Evolutionary conservation across 2,113 vertebrate genomes (phyloP), one percentile per base, ranked within the genome.

Genomic region (Ciconia stormi): DNA sequence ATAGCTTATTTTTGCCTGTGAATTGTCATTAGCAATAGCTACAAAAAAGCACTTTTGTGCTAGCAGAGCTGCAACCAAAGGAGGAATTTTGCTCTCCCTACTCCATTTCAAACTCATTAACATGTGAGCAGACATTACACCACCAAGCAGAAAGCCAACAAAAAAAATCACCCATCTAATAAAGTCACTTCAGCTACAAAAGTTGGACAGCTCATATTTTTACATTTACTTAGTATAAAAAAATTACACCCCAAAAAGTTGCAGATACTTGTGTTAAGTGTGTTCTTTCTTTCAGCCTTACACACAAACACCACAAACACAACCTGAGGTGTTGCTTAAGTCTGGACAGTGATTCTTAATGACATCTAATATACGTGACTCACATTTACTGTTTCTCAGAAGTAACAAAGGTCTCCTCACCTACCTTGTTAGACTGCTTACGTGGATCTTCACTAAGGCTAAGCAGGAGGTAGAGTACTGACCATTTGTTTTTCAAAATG

Each of bases 391-490:
- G 4, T 47, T 87, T 55, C 69, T 72, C 65, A 79, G 34, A 89
- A 71, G 12, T 34, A 69, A 82, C 6, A 42, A n/a, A 81, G 23
- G 17, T 56, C 15, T 67, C 52, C 34, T 92, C 16, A 27, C 78
- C 47, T 94, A 99, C 99, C 98, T 99, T 99, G 96, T 95, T 98
- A 73, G 99, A 98, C 8, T 98, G 99, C 89, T 99, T 99, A 59
- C 99, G 99, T 29, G 99, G 99, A 92, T 99, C 99, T 97, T 99
- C 99, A 94, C 99, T 99, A 78, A 99, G 99, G 96, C 99, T 99
- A 69, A 99, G 99, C 95, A 99, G 96, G 97, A 99, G 98, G 98
- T 99, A 99, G 95, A 99, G 99, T 90, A 99, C 98, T 62, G 99
- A 99, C 99, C 99, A 99, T 95, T 99, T 99, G 94, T 99, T 99